These are phyloP conservation scores for Tenodera sinensis DNA, from an alignment of 2,888 invertebrate species.

Conservation along the genomic window DNA sequence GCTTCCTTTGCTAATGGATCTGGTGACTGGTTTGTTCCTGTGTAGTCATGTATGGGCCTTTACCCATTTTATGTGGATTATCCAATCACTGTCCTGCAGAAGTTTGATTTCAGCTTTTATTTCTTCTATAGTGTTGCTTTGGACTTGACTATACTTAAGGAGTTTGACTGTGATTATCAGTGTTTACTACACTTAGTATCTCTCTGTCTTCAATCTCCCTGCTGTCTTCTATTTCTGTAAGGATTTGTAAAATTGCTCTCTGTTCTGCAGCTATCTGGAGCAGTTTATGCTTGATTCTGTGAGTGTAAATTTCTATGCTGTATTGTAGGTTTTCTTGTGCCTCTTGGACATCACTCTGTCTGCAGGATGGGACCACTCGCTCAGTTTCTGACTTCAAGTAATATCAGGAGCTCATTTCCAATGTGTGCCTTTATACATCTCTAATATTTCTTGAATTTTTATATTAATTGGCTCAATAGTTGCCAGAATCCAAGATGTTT, in stretches of 20 bases:
- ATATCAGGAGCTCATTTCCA: no score
- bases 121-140: not conserved
- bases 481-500: no score
- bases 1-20: not conserved
- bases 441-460: no score
- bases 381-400: no score
- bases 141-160: no score
- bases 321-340: not conserved
- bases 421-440: no score
- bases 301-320: not conserved
- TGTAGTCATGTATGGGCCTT: no score
- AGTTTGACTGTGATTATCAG: not conserved
- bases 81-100: not conserved
- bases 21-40: no score
- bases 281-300: not conserved
- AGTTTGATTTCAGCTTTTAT: not conserved
- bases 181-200: not conserved
- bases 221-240: not conserved
- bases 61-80: no score
- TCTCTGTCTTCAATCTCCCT: not conserved
- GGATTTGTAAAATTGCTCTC: not conserved
- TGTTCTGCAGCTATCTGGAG: not conserved
- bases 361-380: no score
- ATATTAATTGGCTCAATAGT: no score
- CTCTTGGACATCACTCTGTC: not conserved